Percentiles rank a stretch among this genome's conserved stretches.
These are phyloP conservation scores for Zaprionus camerounensis DNA, from an alignment of 1,140 invertebrate species.

Conservation along the genomic window DNA sequence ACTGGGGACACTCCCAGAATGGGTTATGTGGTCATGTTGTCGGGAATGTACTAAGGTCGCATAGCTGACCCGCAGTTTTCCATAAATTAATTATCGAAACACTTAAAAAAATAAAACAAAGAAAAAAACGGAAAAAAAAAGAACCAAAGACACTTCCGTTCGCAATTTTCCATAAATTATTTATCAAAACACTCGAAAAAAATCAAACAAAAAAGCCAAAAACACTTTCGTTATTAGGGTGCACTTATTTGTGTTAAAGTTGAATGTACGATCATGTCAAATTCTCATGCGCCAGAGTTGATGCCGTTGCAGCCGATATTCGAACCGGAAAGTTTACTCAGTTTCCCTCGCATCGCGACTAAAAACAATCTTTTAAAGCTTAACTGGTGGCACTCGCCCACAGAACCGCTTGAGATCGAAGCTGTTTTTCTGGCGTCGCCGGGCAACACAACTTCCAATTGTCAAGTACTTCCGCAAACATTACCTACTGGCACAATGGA, in stretches of 20 bases:
- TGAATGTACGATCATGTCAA: constrained; percentile 12
- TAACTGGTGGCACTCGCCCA: constrained; percentile 73
- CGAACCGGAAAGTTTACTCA: constrained; percentile 7
- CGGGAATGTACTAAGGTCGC: background rate
- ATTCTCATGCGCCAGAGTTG: constrained; percentile 25
- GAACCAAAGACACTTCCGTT: too few relatives aligned
- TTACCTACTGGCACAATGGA: constrained; percentile 15
- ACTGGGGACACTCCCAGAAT: background rate
- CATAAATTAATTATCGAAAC: background rate
- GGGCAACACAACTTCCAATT: background rate
- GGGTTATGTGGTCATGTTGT: background rate
- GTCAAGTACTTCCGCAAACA: background rate
- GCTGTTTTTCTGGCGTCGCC: constrained; percentile 1
- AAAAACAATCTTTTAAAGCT: constrained; percentile 72
- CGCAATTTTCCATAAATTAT: background rate
- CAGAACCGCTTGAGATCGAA: constrained; percentile 27
- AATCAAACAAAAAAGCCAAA: background rate
- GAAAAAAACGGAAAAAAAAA: background rate
- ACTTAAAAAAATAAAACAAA: background rate
- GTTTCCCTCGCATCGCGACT: constrained; percentile 56
- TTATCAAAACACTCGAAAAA: background rate
- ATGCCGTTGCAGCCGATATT: constrained; percentile 49
- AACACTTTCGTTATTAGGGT: background rate
- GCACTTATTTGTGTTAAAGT: constrained; percentile 7
- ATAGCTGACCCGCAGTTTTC: background rate